phyloP scores from a whole-genome alignment of 2,113 vertebrate genomes.

The Stigmatopora argus region DNA sequence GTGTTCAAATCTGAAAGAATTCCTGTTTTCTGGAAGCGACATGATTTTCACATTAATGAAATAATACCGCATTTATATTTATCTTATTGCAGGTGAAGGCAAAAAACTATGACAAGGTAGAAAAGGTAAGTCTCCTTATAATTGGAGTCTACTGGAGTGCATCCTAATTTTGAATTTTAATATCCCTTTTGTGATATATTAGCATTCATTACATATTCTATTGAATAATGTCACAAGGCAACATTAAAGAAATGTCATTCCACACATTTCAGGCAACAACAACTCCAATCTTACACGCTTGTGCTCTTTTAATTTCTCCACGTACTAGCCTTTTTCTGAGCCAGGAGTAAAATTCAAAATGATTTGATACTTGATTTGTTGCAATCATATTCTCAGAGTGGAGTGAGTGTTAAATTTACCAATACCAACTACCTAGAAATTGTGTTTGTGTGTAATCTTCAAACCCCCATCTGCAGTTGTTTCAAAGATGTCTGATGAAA shows the following conservation, averaged over 20 bases:
- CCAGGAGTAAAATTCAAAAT: neutral
- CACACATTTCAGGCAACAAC: neutral
- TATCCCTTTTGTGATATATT: neutral
- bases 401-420: neutral
- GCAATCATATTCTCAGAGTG: neutral
- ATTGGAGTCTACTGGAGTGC: neutral
- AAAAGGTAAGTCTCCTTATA: conserved; percentile 84
- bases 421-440: neutral
- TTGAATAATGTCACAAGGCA: neutral
- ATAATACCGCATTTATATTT: conserved; percentile 73
- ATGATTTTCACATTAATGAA: conserved; percentile 23
- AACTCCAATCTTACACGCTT: neutral
- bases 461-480: conserved; percentile 72
- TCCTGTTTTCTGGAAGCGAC: conserved; percentile 38
- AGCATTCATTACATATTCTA: neutral
- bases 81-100: conserved; percentile 92
- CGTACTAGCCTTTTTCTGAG: neutral
- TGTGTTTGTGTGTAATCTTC: neutral
- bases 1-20: conserved; percentile 44
- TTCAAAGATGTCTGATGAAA: conserved; percentile 99
- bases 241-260: neutral
- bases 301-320: neutral
- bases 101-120: conserved; percentile 99
- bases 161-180: neutral
- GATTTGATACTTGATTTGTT: neutral